Conservation (phyloP, 2,888 invertebrate genomes). For the Zeuzera pyrina region DNA sequence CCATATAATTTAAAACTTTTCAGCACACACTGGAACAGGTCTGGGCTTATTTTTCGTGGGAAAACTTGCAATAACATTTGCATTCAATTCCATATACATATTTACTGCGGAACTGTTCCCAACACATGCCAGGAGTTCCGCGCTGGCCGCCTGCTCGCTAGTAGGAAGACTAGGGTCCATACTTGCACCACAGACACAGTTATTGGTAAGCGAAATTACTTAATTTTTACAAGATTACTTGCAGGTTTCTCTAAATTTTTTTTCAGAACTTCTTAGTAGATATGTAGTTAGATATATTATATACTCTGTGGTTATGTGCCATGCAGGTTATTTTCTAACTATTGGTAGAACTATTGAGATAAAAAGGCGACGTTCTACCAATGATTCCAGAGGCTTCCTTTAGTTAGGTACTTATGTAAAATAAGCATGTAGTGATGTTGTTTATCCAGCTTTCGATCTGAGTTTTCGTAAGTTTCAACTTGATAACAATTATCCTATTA, state of each 20-base stretch:
- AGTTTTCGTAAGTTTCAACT: background rate
- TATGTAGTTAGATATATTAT: too few relatives aligned
- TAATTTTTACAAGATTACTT: too few relatives aligned
- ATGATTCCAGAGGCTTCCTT: too few relatives aligned
- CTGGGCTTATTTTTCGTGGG: constrained; percentile 73
- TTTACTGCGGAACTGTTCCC: constrained; percentile 82
- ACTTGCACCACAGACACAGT: constrained; percentile 79
- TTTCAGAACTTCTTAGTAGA: too few relatives aligned
- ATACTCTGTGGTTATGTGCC: too few relatives aligned
- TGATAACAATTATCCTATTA: background rate
- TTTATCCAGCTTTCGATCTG: too few relatives aligned
- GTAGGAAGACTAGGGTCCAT: constrained; percentile 79
- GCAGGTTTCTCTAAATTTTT: too few relatives aligned
- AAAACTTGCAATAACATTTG: constrained; percentile 77
- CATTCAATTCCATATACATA: constrained; percentile 78
- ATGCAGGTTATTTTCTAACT: too few relatives aligned
- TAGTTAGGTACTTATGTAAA: too few relatives aligned
- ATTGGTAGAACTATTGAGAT: too few relatives aligned
- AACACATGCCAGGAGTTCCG: constrained; percentile 76
- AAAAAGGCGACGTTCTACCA: too few relatives aligned
- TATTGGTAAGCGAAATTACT: constrained; percentile 63
- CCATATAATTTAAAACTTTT: too few relatives aligned
- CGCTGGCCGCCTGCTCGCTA: constrained; percentile 79
- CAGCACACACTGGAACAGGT: constrained; percentile 37
- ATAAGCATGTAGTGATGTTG: background rate